A percentile compares a stretch with the other conserved stretches of the same genome.
These are phyloP conservation scores for Drosophila virilis DNA, from an alignment of 1,140 invertebrate species.

Conservation along the genomic window DNA sequence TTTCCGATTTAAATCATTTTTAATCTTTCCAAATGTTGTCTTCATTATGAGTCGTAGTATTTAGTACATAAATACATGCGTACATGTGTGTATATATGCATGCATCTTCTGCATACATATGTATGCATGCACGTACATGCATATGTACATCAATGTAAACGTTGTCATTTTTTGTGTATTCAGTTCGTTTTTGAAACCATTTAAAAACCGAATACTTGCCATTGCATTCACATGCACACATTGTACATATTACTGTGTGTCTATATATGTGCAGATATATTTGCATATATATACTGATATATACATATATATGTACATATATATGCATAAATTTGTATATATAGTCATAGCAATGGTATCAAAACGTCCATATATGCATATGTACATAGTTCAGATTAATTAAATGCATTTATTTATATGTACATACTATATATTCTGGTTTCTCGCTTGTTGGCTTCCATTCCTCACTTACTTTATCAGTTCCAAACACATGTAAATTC, in stretches of 20 bases:
- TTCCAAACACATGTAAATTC: slow-evolving; percentile 12
- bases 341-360: not conserved
- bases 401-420: slow-evolving; percentile 16
- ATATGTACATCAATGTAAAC: slow-evolving; percentile 14
- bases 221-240: slow-evolving; percentile 20
- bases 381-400: slow-evolving; percentile 1
- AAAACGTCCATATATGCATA: not conserved
- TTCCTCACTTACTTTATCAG: slow-evolving; percentile 22
- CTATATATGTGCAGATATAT: not conserved
- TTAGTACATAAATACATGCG: slow-evolving; percentile 28
- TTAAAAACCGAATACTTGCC: slow-evolving; percentile 9
- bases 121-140: not conserved
- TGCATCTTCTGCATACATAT: not conserved
- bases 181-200: slow-evolving; percentile 8
- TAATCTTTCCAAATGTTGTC: slow-evolving; percentile 36
- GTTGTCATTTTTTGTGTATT: slow-evolving; percentile 3
- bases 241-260: slow-evolving; percentile 3
- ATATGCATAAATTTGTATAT: not conserved
- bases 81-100: slow-evolving; percentile 1
- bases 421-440: slow-evolving; percentile 13
- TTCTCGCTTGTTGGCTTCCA: slow-evolving; percentile 38
- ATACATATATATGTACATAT: slow-evolving; percentile 6
- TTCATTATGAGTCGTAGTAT: slow-evolving; percentile 58
- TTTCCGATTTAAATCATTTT: slow-evolving; percentile 68
- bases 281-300: not conserved